phyloP scores from a whole-genome alignment of 2,888 invertebrate species.

The Magallana nippona region DNA sequence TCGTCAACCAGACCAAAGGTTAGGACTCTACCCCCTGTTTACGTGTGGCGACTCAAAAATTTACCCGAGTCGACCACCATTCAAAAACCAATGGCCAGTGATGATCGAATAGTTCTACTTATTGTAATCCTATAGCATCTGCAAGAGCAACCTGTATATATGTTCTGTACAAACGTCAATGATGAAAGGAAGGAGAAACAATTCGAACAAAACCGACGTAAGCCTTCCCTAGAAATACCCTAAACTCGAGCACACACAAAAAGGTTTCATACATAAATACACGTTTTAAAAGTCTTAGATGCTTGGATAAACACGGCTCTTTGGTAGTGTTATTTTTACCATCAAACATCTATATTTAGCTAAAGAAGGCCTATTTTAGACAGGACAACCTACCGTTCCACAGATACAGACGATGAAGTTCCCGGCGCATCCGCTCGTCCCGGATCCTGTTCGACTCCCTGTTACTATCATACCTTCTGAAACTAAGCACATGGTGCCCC shows the following conservation, averaged over 20 bases:
- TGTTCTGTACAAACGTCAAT: no score
- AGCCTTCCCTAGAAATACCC: background rate
- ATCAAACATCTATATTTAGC: slow-evolving; percentile 5
- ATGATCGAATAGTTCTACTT: no score
- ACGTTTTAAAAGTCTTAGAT: slow-evolving; percentile 7
- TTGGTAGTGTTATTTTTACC: slow-evolving; percentile 9
- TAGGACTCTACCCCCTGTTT: no score
- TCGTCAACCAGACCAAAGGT: no score
- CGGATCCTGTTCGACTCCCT: slow-evolving; percentile 43
- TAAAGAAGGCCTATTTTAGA: slow-evolving; percentile 1
- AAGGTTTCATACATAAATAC: background rate
- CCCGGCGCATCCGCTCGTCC: slow-evolving; percentile 51
- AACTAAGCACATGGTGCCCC: slow-evolving; percentile 49
- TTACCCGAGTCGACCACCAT: no score
- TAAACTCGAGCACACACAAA: no score
- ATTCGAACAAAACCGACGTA: background rate
- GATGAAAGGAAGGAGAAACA: no score
- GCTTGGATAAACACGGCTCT: slow-evolving; percentile 19
- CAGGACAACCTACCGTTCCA: slow-evolving; percentile 53
- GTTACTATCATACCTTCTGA: slow-evolving; percentile 51
- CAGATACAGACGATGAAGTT: slow-evolving; percentile 53
- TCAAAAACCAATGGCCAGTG: no score
- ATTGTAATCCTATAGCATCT: no score
- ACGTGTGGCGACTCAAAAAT: no score
- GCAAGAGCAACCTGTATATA: no score